A percentile compares a stretch with the other conserved stretches of the same genome.
phyloP scores from a whole-genome alignment of 2,113 vertebrate genomes.

The Cottus gobio region DNA sequence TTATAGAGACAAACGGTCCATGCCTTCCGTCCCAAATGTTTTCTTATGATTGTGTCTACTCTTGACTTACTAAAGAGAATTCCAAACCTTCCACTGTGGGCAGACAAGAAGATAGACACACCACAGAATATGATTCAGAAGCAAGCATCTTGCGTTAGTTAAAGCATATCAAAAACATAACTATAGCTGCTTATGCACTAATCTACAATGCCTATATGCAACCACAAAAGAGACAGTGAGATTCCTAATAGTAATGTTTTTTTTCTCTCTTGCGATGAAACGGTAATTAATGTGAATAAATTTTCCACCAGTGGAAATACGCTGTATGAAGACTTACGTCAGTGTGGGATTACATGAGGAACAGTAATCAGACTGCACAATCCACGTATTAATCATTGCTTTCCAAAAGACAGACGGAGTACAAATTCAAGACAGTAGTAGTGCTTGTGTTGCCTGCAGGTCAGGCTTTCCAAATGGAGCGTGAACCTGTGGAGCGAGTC shows the following conservation, averaged over 20 bases:
- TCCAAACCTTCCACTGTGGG: conserved; percentile 7
- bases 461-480: conserved; percentile 29
- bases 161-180: conserved; percentile 3
- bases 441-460: conserved; percentile 20
- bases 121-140: background rate
- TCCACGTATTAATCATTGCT: conserved; percentile 43
- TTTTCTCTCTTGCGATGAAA: conserved; percentile 19
- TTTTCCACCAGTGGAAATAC: conserved; percentile 25
- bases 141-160: background rate
- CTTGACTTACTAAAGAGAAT: background rate
- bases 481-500: conserved; percentile 30
- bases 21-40: background rate
- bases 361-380: conserved; percentile 46
- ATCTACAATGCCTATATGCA: background rate
- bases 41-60: conserved; percentile 17
- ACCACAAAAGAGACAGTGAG: conserved; percentile 4
- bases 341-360: conserved; percentile 32
- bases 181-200: background rate
- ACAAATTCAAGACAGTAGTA: conserved; percentile 34
- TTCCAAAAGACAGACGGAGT: conserved; percentile 36
- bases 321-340: conserved; percentile 19
- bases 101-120: background rate
- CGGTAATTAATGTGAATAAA: conserved; percentile 39
- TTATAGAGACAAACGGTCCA: background rate
- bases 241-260: conserved; percentile 17